Conservation (phyloP, 1,140 invertebrate species). For the Lepidurus apus region DNA sequence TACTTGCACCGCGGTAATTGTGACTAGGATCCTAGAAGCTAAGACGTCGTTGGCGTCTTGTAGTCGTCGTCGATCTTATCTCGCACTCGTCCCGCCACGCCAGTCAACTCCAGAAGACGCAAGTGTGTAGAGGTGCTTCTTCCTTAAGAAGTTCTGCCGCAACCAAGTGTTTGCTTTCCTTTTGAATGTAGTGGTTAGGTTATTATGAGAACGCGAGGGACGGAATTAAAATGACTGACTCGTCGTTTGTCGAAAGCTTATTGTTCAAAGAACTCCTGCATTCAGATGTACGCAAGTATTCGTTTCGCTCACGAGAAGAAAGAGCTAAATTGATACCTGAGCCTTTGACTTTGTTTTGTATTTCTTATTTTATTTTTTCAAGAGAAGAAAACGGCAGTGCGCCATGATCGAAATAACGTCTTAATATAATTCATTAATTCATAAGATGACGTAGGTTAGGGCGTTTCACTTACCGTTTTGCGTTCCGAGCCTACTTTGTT, state of each 20-base stretch:
- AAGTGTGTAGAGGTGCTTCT: constrained; percentile 1
- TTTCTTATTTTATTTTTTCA: no score
- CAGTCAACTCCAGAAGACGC: constrained; percentile 16
- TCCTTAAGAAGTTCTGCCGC: not conserved
- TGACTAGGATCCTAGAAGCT: not conserved
- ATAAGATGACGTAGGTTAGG: no score
- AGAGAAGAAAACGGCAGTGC: no score
- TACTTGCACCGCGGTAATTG: not conserved
- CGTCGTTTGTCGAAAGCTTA: not conserved
- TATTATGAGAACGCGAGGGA: not conserved
- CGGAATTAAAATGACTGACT: not conserved
- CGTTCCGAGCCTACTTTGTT: no score
- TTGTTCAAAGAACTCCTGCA: not conserved
- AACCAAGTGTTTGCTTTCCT: not conserved
- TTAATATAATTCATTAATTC: no score
- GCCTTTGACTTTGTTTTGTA: not conserved
- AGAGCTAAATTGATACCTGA: not conserved
- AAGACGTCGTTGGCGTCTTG: constrained; percentile 4
- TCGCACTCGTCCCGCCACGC: not conserved
- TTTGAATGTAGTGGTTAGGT: not conserved
- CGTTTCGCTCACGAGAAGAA: not conserved
- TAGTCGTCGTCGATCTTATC: constrained; percentile 13
- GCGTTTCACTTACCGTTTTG: no score
- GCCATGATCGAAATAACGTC: no score
- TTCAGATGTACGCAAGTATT: not conserved